Percentiles rank a stretch among this genome's conserved stretches.
phyloP scores from a whole-genome alignment of 2,888 invertebrate species.

The Ernsta delagoae region DNA sequence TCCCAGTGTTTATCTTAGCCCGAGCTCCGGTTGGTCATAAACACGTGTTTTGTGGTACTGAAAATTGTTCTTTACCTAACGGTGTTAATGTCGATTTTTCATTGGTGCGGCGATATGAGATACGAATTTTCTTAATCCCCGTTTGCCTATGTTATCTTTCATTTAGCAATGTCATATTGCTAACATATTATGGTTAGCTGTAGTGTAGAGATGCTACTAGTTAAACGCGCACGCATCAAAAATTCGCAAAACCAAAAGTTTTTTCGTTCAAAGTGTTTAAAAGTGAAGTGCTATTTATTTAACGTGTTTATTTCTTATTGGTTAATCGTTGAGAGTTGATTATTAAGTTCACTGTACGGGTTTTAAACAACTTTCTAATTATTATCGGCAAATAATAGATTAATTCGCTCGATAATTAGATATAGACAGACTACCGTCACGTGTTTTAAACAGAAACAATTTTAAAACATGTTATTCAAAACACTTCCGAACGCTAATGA shows the following conservation, averaged over 20 bases:
- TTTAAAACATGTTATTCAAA: not conserved
- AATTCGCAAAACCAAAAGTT: conserved; percentile 33
- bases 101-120: conserved; percentile 36
- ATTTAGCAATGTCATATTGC: conserved; percentile 80
- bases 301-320: no score
- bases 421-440: not conserved
- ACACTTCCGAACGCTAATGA: not conserved
- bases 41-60: conserved; percentile 15
- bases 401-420: conserved; percentile 1
- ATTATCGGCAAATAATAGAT: no score
- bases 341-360: no score
- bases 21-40: conserved; percentile 49
- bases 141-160: conserved; percentile 72
- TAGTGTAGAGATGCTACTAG: conserved; percentile 49
- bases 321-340: no score
- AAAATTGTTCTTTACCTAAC: conserved; percentile 46
- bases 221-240: conserved; percentile 23
- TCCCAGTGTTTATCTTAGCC: conserved; percentile 72
- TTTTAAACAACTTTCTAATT: no score
- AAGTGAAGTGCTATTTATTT: conserved; percentile 15
- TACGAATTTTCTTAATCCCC: conserved; percentile 26
- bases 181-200: conserved; percentile 56
- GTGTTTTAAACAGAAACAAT: conserved; percentile 1
- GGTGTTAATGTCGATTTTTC: conserved; percentile 44
- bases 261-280: conserved; percentile 34